A percentile compares a stretch with the other conserved stretches of the same genome.
Evolutionary conservation across 2,113 vertebrate genomes (phyloP).

Genomic region (Tragelaphus strepsiceros): DNA sequence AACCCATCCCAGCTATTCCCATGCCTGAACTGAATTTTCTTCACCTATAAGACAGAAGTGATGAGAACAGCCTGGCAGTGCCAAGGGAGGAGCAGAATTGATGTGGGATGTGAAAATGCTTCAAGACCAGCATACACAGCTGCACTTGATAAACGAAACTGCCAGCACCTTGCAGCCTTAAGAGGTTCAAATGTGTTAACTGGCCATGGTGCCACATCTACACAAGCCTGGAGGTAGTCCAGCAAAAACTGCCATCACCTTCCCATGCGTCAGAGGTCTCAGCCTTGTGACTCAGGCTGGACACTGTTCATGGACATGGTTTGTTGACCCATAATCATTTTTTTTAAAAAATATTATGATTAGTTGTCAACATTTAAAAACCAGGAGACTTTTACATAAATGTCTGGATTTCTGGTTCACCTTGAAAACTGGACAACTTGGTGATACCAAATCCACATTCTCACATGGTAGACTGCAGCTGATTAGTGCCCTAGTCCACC

Average conservation of each 20-base stretch:
- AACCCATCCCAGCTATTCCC: neutral
- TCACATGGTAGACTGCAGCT: neutral
- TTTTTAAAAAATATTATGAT: neutral
- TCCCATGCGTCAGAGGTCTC: neutral
- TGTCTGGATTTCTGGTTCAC: neutral
- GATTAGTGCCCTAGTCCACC: neutral
- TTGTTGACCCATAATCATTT: neutral
- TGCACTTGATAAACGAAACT: neutral
- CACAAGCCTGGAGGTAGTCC: neutral
- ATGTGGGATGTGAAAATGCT: neutral
- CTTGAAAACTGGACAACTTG: neutral
- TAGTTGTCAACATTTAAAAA: conserved; percentile 2
- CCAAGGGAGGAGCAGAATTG: neutral
- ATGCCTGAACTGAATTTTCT: neutral
- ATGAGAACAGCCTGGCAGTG: neutral
- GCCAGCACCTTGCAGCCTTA: neutral
- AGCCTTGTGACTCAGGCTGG: neutral
- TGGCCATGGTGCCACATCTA: neutral
- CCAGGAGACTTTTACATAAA: neutral
- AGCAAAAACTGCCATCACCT: neutral
- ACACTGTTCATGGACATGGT: neutral
- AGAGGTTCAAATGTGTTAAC: neutral
- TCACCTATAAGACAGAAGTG: neutral
- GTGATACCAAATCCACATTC: neutral
- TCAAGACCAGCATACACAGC: neutral